Evolutionary conservation across 2,888 invertebrate species (phyloP), one percentile per base, ranked within the genome.

Genomic region (Azorinus chamasolen): DNA sequence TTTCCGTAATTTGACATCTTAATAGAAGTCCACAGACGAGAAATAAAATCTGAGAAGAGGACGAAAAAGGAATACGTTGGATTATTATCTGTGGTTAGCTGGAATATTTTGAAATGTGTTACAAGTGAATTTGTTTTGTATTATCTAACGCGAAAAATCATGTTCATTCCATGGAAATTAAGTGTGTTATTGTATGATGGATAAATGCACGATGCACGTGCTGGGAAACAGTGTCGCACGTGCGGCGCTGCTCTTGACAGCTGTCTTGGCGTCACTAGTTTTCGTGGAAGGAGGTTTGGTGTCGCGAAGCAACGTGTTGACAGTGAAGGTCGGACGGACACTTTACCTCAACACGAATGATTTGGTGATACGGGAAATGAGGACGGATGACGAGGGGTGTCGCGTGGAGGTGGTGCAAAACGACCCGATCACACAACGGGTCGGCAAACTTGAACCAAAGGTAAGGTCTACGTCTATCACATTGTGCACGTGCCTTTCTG

Each of bases 351-450:
- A 84, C 37, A 84, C 88, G 16, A 87, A 89, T 63, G 91, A 91
- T 77, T 76, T 92, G 46, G 83, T 83, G 62, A 83, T 91, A 37
- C 73, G 69, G 24, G 66, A 73, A 6, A 74, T 76, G 6, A 63
- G 84, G 51, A 65, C 83, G 6, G 84, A 84, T n/a, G 89, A 88
- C 68, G 87, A 89, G 53, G 86, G 86, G 24, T 93, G 93, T 65
- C 84, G 91, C 62, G 89, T 92, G 46, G 89, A 92, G 83, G 91
- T 92, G 14, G 89, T 91, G 6, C 81, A 84, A 39, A 89, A 88
- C 65, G 93, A 93, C 70, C 92, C 93, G 10, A 90, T 92, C 68
- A 90, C 90, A 2, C 91, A 91, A 68, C 83, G 91, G 62, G 92
- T 91, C 16, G 93, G 93, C n/a, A 74, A 84, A 22, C 55, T 92